Base-by-base conservation (phyloP, 1,140 invertebrate genomes). In the Branchinecta lindahli region DNA sequence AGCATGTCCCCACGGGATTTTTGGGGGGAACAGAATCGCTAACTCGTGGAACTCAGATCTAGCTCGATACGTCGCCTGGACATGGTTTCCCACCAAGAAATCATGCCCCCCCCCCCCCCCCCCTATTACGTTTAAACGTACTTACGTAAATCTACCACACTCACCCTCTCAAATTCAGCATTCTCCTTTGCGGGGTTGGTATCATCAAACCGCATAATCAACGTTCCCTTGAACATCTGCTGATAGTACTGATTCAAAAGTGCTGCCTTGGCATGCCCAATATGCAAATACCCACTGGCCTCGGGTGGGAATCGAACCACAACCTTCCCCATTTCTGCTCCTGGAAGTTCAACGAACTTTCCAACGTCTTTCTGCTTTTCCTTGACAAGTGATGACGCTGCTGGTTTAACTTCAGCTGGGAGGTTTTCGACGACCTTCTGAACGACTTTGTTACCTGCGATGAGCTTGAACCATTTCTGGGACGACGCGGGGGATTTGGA, bases 161-260 rank as follows among this genome's bases (percentile, higher is more conserved):
- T 69, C 73, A 84, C 85, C 82, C 96, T 86, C 79, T 99, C 97
- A 83, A 96, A 99, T 75, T 98, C 90, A n/a, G 88, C 88, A 77
- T 96, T 94, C 78, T 99, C 97, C 78, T 99, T 99, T 7, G 94
- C 96, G 46, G 97, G 97, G 82, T 99, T 99, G 8, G 97, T 99
- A 77, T 99, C 97, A 83, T 99, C 97, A 82, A 99, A 99, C 74
- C 97, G 84, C 93, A 99, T 95, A 68, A 99, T 92, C 0, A 99
- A 83, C 77, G 91, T 90, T 0, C 97, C 97, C 77, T 98, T 83
- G 79, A 97, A 99, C 15, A 85, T 82, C 76, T 92, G 84, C 72
- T 97, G 91, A 77, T 99, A 99, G 80, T 98, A 92, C 76, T 98
- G 94, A 82, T 99, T 99, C 3, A 99, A 82, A 1, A 99, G 82